phyloP scores from a whole-genome alignment of 1,140 invertebrate genomes.

The Colletes latitarsis region DNA sequence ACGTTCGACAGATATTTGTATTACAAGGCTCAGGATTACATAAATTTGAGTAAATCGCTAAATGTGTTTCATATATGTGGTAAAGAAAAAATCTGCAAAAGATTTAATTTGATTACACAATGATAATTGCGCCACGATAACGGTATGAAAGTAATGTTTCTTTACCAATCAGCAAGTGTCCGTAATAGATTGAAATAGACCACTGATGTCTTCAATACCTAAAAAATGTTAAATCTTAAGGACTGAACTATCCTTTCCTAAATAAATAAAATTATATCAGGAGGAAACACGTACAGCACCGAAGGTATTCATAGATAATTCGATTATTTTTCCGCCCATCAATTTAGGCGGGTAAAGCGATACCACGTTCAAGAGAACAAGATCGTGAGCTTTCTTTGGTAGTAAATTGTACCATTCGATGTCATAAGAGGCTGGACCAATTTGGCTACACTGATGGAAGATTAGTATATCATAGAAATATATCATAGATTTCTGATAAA shows the following conservation, averaged over 20 bases:
- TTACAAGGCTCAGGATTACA: too few relatives aligned
- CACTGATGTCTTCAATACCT: constrained; percentile 53
- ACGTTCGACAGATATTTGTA: too few relatives aligned
- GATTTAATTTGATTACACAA: too few relatives aligned
- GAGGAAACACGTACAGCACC: constrained; percentile 25
- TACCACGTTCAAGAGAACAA: constrained; percentile 44
- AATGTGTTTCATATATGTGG: too few relatives aligned
- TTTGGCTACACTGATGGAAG: constrained; percentile 44
- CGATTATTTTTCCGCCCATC: constrained; percentile 48
- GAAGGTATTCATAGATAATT: constrained; percentile 50
- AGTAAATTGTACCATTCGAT: constrained; percentile 53
- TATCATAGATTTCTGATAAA: neutral
- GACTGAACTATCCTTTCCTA: too few relatives aligned
- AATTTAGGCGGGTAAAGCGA: constrained; percentile 48
- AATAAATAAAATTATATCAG: too few relatives aligned
- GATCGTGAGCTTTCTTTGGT: constrained; percentile 14
- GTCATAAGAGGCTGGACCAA: constrained; percentile 35
- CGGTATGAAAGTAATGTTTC: too few relatives aligned
- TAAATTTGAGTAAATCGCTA: too few relatives aligned
- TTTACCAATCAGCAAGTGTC: constrained; percentile 4
- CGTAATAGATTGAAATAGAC: constrained; percentile 53
- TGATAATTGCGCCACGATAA: too few relatives aligned
- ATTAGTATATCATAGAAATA: neutral
- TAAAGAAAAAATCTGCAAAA: too few relatives aligned
- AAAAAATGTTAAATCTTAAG: neutral